Conservation (phyloP, 2,113 vertebrate genomes). For the Bothrops jararaca region DNA sequence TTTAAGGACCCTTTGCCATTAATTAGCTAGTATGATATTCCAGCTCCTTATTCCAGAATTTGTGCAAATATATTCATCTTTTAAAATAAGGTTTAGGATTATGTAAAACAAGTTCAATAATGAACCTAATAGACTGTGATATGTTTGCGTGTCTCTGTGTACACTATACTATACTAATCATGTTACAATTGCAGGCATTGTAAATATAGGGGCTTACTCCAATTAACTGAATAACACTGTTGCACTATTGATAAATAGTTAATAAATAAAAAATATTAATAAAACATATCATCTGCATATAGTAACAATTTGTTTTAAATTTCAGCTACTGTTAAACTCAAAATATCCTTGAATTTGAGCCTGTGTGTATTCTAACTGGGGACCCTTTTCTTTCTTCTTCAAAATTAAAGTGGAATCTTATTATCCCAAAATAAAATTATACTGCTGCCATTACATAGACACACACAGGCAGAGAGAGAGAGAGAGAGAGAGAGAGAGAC, state of each 20-base stretch:
- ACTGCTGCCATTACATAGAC: neutral
- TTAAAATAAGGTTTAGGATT: neutral
- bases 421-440: neutral
- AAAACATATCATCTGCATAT: neutral
- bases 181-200: neutral
- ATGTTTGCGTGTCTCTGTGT: rapidly evolving
- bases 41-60: neutral
- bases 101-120: neutral
- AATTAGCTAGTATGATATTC: neutral
- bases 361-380: neutral
- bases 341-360: neutral
- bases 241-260: neutral
- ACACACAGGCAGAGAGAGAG: too few relatives aligned
- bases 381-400: neutral
- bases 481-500: too few relatives aligned
- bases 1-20: neutral
- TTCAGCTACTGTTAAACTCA: neutral
- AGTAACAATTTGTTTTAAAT: neutral
- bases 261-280: neutral
- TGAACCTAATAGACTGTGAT: neutral
- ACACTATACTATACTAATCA: neutral
- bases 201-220: neutral
- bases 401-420: neutral
- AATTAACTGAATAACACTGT: neutral
- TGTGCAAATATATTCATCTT: neutral